Evolutionary conservation across 2,888 invertebrate genomes (phyloP), one percentile per base, ranked within the genome.

Genomic region (Thecophora atra): DNA sequence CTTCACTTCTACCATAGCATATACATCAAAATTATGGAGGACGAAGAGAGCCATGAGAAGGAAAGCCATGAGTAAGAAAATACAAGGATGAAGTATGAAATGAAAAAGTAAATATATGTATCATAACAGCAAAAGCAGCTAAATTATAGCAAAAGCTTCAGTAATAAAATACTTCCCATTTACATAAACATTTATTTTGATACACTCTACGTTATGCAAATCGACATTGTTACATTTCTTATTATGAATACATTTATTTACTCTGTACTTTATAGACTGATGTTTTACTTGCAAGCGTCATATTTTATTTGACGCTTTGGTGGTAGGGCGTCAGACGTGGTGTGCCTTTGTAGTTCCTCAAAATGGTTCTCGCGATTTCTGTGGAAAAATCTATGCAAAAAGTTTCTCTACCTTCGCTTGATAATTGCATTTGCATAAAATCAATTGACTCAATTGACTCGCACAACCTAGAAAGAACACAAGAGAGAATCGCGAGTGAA

Each of bases 401-500:
- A 5, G 47, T 47, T 13, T 47, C 47, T 5, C n/a, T 15, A 11
- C n/a, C 13, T 15, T n/a, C 4, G 47, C 47, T 47, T 17, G 4
- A n/a, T 47, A 47, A 47, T 47, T 47, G 47, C 47, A 47, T 47
- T 47, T 47, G 47, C 47, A 47, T 47, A 11, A 47, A 47, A 47
- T 47, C 47, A 47, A 47, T 47, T 47, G 47, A 11, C 47, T 47
- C 17, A 17, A n/a, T 3, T 11, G 15, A 17, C 47, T 11, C 47
- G 3, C 47, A 47, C 47, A 4, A 47, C 3, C 47, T 17, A 8
- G 11, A n/a, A 4, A 11, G n/a, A 47, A n/a, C 4, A 17, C 47
- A 17, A 17, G 11, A 47, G 17, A 47, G 4, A 47, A 47, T 17
- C 4, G 47, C 47, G 13, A 47, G 11, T 47, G 6, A 11, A n/a